Evolutionary conservation across 2,113 vertebrate genomes (phyloP).

Genomic region (Halcyon malimbica): DNA sequence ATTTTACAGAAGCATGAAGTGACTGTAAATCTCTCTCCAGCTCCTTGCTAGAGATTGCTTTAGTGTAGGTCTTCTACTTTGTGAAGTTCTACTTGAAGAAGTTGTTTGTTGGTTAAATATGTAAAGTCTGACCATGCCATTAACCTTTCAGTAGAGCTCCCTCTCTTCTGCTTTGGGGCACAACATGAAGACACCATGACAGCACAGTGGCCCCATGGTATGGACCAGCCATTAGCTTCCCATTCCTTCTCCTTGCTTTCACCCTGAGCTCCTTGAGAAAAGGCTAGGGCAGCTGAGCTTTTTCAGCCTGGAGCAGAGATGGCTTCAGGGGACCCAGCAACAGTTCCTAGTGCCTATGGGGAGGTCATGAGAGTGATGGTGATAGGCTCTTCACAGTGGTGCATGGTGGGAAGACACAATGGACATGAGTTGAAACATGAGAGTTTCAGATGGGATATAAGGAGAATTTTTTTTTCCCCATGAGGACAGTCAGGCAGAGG

Average conservation of each 20-base stretch:
- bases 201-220: not conserved
- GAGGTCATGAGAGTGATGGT: not conserved
- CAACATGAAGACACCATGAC: not conserved
- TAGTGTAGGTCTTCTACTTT: not conserved
- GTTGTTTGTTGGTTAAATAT: not conserved
- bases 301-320: not conserved
- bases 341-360: not conserved
- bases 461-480: not conserved
- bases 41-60: not conserved
- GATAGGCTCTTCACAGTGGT: not conserved
- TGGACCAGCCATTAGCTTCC: not conserved
- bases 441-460: not conserved
- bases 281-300: not conserved
- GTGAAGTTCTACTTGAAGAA: not conserved
- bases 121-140: not conserved
- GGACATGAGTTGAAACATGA: not conserved
- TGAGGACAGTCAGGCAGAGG: not conserved
- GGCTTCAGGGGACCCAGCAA: not conserved
- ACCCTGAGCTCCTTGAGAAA: not conserved
- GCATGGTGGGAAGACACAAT: not conserved
- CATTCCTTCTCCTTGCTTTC: not conserved
- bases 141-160: not conserved
- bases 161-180: not conserved
- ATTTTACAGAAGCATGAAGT: slow-evolving; percentile 59
- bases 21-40: slow-evolving; percentile 18